phyloP scores from a whole-genome alignment of 2,888 invertebrate species.

The Mantis religiosa region DNA sequence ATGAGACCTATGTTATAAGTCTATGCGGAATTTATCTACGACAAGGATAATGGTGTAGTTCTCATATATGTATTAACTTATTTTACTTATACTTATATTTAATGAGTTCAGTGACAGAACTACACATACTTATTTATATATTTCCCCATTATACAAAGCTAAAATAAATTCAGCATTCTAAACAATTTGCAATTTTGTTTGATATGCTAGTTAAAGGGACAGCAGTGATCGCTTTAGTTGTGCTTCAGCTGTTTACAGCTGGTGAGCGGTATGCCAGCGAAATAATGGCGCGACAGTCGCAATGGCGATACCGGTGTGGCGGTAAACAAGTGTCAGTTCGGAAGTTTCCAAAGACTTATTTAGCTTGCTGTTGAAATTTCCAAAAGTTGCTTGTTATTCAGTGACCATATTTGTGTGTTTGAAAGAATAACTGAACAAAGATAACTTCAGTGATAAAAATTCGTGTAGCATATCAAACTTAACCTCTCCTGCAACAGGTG shows the following conservation, averaged over 20 bases:
- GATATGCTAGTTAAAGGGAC: neutral
- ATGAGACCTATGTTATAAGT: neutral
- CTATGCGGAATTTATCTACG: neutral
- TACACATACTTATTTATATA: no score
- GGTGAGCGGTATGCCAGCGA: neutral
- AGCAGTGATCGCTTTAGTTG: neutral
- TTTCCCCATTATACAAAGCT: no score
- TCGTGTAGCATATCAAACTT: neutral
- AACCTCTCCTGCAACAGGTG: neutral
- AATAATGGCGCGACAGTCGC: neutral
- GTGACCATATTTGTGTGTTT: neutral
- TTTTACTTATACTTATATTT: no score
- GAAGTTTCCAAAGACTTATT: neutral
- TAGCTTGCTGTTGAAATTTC: neutral
- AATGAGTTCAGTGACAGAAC: no score
- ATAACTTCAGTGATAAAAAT: neutral
- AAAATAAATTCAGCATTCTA: no score
- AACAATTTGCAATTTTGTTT: neutral
- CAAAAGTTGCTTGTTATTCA: neutral
- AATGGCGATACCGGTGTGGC: neutral
- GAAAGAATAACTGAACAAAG: neutral
- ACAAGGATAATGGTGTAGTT: neutral
- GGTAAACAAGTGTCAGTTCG: neutral
- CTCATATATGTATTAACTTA: no score
- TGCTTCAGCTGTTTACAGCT: neutral